Percentiles rank a stretch among this genome's conserved stretches.
These are phyloP conservation scores for Epirrhoe alternata DNA, from an alignment of 2,888 invertebrate genomes.

Conservation along the genomic window DNA sequence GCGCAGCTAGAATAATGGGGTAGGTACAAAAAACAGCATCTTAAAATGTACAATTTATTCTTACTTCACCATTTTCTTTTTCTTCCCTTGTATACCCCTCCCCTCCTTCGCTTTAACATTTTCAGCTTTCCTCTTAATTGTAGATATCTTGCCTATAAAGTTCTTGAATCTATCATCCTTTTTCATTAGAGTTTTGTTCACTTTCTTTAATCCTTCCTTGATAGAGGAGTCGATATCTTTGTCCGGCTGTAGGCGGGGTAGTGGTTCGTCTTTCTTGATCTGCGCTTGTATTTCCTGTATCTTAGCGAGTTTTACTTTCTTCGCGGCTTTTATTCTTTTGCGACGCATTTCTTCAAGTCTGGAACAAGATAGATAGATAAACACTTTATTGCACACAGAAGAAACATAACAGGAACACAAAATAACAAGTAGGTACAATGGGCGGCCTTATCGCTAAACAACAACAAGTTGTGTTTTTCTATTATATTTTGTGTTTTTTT, in stretches of 20 bases:
- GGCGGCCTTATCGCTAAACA: too few species aligned
- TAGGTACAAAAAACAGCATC: not conserved
- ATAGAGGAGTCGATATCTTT: slow-evolving; percentile 68
- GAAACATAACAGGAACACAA: too few species aligned
- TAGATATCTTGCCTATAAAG: slow-evolving; percentile 76
- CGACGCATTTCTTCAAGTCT: slow-evolving; percentile 78
- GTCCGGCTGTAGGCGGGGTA: slow-evolving; percentile 54
- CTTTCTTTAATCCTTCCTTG: slow-evolving; percentile 68
- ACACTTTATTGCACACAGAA: too few species aligned
- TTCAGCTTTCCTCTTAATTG: slow-evolving; percentile 77
- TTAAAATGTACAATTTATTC: slow-evolving; percentile 7
- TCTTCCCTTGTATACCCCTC: slow-evolving; percentile 17
- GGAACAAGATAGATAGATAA: too few species aligned
- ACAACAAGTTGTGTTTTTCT: too few species aligned
- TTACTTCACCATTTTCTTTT: slow-evolving; percentile 16
- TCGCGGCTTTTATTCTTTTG: slow-evolving; percentile 74
- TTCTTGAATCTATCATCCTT: slow-evolving; percentile 78
- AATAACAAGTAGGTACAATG: too few species aligned
- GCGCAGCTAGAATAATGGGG: not conserved
- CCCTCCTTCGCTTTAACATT: slow-evolving; percentile 51
- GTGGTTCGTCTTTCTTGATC: slow-evolving; percentile 54
- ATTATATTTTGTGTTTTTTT: too few species aligned
- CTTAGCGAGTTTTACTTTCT: slow-evolving; percentile 73
- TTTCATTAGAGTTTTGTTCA: slow-evolving; percentile 77
- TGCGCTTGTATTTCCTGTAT: slow-evolving; percentile 69